phyloP scores from a whole-genome alignment of 1,140 invertebrate genomes.

The Heliothis subflexa region DNA sequence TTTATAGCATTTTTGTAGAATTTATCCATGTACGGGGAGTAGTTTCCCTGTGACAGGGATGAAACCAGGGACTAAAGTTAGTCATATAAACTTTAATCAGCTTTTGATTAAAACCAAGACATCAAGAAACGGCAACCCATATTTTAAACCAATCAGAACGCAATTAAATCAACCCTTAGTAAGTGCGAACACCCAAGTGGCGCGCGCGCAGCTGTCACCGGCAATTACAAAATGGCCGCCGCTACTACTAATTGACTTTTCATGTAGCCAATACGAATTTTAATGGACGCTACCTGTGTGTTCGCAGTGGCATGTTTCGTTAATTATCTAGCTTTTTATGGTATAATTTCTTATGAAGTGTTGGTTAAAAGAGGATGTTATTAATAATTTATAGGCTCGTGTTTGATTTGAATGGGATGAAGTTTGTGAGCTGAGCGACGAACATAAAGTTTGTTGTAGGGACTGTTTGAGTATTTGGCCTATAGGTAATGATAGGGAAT shows the following conservation, averaged over 20 bases:
- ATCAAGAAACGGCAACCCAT: neutral
- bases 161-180: constrained; percentile 53
- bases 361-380: neutral
- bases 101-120: too few species aligned
- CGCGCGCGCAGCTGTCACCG: constrained; percentile 70
- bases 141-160: constrained; percentile 47
- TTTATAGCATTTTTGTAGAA: too few species aligned
- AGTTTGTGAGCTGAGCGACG: too few species aligned
- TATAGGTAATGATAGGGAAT: too few species aligned
- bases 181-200: constrained; percentile 59
- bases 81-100: too few species aligned
- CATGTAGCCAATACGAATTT: constrained; percentile 71
- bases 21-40: too few species aligned
- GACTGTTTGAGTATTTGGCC: too few species aligned
- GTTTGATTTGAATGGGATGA: too few species aligned
- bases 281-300: constrained; percentile 62
- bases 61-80: too few species aligned
- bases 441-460: too few species aligned
- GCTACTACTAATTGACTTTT: constrained; percentile 80
- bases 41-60: too few species aligned
- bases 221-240: constrained; percentile 77
- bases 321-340: constrained; percentile 55
- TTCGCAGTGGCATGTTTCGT: constrained; percentile 57
- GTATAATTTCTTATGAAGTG: constrained; percentile 4
- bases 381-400: neutral